Percentiles rank a stretch among this genome's conserved stretches.
phyloP scores from a whole-genome alignment of 2,797 vertebrate species.

The Onychomys torridus region DNA sequence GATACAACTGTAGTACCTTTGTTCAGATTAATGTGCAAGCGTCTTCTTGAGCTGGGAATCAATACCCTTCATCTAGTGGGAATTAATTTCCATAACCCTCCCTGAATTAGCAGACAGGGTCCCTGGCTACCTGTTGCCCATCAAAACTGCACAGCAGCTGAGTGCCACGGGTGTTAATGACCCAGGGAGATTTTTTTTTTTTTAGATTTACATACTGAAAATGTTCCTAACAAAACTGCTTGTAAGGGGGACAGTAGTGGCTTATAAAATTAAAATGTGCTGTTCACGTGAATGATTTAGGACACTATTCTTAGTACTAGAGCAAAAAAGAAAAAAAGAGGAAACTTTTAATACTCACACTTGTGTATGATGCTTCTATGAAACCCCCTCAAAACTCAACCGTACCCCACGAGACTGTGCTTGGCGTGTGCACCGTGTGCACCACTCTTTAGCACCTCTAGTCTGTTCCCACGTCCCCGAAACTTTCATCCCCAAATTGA shows the following conservation, averaged over 20 bases:
- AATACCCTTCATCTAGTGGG: neutral
- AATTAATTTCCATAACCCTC: neutral
- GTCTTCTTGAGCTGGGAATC: neutral
- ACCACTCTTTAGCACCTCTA: neutral
- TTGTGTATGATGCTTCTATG: neutral
- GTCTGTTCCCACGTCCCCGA: neutral
- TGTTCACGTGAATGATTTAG: neutral
- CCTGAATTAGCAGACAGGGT: neutral
- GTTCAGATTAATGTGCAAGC: neutral
- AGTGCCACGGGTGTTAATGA: neutral
- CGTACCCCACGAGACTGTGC: neutral
- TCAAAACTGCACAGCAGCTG: neutral
- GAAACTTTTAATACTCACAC: neutral
- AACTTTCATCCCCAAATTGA: neutral
- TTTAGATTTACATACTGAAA: neutral
- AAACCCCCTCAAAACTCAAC: neutral
- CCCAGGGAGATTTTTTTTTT: neutral
- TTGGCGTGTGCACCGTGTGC: neutral
- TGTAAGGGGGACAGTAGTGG: neutral
- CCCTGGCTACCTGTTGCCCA: neutral
- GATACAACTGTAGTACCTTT: neutral
- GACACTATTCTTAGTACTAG: neutral
- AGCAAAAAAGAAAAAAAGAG: neutral
- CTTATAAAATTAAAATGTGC: neutral
- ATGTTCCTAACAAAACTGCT: conserved; percentile 1